A percentile compares a stretch with the other conserved stretches of the same genome.
phyloP scores from a whole-genome alignment of 2,888 invertebrate genomes.

The Caenorhabditis sulstoni region DNA sequence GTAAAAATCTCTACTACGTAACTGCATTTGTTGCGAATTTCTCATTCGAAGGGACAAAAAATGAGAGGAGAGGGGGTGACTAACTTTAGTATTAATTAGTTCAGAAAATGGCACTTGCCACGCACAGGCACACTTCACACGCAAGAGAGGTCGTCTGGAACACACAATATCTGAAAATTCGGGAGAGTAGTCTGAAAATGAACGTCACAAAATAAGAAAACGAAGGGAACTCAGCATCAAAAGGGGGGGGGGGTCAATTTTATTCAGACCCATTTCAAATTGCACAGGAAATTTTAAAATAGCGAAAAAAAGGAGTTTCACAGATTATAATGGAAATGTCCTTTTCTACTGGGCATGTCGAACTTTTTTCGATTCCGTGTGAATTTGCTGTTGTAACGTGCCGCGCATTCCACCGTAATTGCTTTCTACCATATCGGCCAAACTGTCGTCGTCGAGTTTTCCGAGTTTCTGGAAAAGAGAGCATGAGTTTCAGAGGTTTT shows the following conservation, averaged over 20 bases:
- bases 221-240: no score
- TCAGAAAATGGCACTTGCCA: conserved; percentile 6
- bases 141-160: conserved; percentile 4
- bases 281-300: no score
- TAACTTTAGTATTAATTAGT: no score
- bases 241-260: no score
- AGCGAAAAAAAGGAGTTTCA: neutral
- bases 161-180: conserved; percentile 4
- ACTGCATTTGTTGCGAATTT: conserved; percentile 3
- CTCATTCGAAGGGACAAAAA: neutral
- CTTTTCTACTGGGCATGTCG: no score
- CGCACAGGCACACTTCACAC: conserved; percentile 16
- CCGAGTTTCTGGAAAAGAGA: conserved; percentile 47
- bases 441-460: conserved; percentile 41
- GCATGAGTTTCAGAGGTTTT: no score
- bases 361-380: conserved; percentile 46
- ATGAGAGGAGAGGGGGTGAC: neutral
- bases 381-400: conserved; percentile 48
- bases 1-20: conserved; percentile 12
- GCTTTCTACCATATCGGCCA: conserved; percentile 36
- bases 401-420: conserved; percentile 58
- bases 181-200: no score
- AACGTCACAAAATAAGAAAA: no score
- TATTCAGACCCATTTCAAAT: no score
- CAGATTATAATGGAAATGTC: neutral